Conservation (phyloP, 2,797 vertebrate species). For the Phataginus tricuspis region DNA sequence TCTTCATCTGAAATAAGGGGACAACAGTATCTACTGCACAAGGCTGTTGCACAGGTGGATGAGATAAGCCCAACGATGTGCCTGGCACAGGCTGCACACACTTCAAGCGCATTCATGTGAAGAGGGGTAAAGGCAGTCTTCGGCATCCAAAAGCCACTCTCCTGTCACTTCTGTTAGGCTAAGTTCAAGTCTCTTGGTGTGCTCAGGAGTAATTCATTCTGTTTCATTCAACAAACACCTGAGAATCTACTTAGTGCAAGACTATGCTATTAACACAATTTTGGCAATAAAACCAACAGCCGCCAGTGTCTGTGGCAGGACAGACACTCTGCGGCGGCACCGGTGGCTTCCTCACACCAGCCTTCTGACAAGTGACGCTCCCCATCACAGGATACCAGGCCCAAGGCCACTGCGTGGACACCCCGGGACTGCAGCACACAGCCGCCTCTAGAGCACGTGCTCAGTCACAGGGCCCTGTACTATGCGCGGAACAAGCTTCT, state of each 20-base stretch:
- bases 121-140: neutral
- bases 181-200: neutral
- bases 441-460: neutral
- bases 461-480: neutral
- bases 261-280: neutral
- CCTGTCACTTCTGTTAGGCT: no score
- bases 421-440: neutral
- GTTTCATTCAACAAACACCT: neutral
- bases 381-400: neutral
- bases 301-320: neutral
- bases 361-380: neutral
- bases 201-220: neutral
- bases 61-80: neutral
- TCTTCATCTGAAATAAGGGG: neutral
- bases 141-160: neutral
- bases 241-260: neutral
- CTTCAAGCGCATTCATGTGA: neutral
- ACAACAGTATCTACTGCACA: neutral
- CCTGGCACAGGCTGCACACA: neutral
- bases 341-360: neutral
- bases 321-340: neutral
- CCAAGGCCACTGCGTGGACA: no score
- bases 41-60: neutral
- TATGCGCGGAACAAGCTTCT: fast-evolving
- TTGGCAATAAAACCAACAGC: neutral